Conservation (phyloP, 2,797 vertebrate species). For the Pachyuromys duprasi region DNA sequence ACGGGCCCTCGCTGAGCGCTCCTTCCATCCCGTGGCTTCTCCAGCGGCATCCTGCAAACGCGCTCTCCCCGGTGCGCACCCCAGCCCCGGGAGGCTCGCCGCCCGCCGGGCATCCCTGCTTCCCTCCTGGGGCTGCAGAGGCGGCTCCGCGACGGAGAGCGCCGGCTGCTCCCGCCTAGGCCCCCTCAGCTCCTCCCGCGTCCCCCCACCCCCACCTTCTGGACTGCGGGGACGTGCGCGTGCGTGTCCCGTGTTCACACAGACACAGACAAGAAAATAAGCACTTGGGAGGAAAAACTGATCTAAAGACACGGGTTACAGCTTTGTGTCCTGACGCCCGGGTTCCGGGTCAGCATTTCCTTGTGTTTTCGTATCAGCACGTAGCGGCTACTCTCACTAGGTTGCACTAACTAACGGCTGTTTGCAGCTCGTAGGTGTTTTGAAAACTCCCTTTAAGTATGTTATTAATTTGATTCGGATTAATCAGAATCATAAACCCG, state of each 20-base stretch:
- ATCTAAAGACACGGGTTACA: neutral
- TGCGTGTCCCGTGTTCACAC: neutral
- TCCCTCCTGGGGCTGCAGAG: neutral
- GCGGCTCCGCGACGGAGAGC: neutral
- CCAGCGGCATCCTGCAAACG: neutral
- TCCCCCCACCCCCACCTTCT: neutral
- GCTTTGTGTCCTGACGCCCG: neutral
- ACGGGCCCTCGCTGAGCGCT: too few relatives aligned
- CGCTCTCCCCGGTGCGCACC: neutral
- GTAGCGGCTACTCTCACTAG: too few relatives aligned
- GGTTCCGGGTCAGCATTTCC: neutral
- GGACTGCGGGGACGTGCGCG: neutral
- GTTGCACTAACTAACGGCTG: neutral
- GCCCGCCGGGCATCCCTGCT: neutral
- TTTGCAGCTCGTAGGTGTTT: neutral
- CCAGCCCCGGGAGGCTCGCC: neutral
- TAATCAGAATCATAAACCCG: neutral
- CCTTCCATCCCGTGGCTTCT: neutral
- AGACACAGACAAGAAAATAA: neutral
- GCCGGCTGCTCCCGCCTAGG: neutral
- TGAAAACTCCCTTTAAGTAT: neutral
- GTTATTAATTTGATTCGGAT: neutral
- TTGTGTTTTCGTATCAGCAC: neutral
- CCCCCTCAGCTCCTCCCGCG: too few relatives aligned
- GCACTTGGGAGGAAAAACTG: neutral